Base-by-base conservation (phyloP, 2,888 invertebrate species). In the Euzophera pinguis region DNA sequence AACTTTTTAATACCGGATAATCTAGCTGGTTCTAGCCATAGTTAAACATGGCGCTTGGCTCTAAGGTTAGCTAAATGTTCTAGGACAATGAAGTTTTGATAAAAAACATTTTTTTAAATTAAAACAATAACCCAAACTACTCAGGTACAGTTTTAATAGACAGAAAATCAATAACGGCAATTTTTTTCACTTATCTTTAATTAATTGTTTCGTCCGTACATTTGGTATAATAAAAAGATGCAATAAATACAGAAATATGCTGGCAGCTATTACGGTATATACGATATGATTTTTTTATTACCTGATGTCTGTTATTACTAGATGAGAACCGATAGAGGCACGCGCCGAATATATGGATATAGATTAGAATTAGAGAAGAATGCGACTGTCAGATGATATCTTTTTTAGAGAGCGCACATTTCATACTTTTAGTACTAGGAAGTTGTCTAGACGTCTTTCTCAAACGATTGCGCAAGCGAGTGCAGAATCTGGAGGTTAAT, bases 241-340 rank as follows among this genome's bases (percentile, higher is more conserved):
- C 68, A 72, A 78, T 71, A 61, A 72, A 22, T 5, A 22, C 5
- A 22, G 22, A 22, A 22, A 22, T 22, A 22, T 10, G 77, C 81
- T 79, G 57, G 73, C 64, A 81, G 81, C 80, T 69, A 80, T 80
- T 78, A 79, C 79, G 75, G 75, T 79, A 81, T 73, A 76, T 68
- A 65, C 71, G 73, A 75, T 79, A 75, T 67, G 63, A 71, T 61
- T 75, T 78, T 66, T 78, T 80, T 81, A 81, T 80, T 73, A 74
- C 63, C 75, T 77, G 78, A 78, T 75, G 78, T 76, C 78, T 76
- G 78, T 76, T 80, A 81, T 80, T 78, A 78, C 67, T 65, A 77
- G 78, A 81, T 78, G 79, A 77, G 75, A 78, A 74, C 62, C 64
- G 76, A 77, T 78, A 75, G 63, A 66, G 59, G 80, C 81, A 78